A percentile compares a stretch with the other conserved stretches of the same genome.
phyloP scores from a whole-genome alignment of 2,797 vertebrate genomes.

The Cottoperca gobio region DNA sequence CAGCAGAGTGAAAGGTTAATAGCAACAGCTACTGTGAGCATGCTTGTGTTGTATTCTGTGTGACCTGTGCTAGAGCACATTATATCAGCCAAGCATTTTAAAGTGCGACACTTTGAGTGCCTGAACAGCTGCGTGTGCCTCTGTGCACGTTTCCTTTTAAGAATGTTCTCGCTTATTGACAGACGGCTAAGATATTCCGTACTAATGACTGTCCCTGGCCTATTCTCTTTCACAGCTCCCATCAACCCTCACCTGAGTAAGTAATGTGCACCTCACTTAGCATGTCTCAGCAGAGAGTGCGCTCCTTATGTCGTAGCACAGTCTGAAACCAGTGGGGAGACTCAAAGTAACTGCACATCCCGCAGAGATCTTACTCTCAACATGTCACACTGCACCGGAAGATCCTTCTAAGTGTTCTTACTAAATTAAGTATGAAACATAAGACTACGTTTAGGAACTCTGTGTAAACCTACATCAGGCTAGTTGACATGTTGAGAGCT shows the following conservation, averaged over 20 bases:
- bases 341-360: constrained; percentile 29
- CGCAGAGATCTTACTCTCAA: constrained; percentile 41
- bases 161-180: constrained; percentile 38
- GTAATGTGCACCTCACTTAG: constrained; percentile 83
- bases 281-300: constrained; percentile 23
- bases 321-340: constrained; percentile 39
- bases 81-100: neutral
- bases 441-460: constrained; percentile 6
- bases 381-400: constrained; percentile 39
- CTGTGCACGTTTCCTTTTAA: constrained; percentile 13
- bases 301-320: constrained; percentile 31
- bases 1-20: constrained; percentile 38
- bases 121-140: neutral
- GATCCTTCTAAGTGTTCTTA: constrained; percentile 24
- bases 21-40: neutral
- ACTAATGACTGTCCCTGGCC: constrained; percentile 62
- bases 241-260: constrained; percentile 98
- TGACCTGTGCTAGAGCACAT: neutral
- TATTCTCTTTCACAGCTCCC: constrained; percentile 89
- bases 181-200: constrained; percentile 40
- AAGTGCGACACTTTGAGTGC: constrained; percentile 17
- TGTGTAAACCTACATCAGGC: constrained; percentile 17
- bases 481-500: constrained; percentile 30
- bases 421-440: constrained; percentile 34
- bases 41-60: neutral